A percentile compares a stretch with the other conserved stretches of the same genome.
Evolutionary conservation across 2,113 vertebrate species (phyloP).

Genomic region (Sylvietta virens): DNA sequence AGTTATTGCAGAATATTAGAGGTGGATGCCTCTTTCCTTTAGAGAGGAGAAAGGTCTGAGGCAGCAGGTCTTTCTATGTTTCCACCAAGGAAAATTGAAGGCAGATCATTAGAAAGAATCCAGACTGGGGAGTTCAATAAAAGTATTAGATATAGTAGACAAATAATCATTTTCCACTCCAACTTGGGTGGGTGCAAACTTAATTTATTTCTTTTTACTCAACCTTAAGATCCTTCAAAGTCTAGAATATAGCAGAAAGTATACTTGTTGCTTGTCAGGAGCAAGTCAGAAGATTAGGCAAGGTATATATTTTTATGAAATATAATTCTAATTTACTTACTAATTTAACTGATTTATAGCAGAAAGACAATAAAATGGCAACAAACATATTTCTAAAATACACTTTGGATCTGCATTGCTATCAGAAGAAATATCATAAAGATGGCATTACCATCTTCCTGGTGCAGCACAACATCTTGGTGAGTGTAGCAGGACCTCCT

Average conservation of each 20-base stretch:
- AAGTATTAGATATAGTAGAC: background rate
- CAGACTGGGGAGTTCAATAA: background rate
- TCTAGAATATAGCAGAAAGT: background rate
- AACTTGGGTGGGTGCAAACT: rapidly evolving
- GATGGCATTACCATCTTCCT: background rate
- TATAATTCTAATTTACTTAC: background rate
- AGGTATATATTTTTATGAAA: background rate
- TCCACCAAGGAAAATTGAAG: background rate
- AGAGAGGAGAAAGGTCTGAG: background rate
- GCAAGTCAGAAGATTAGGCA: background rate
- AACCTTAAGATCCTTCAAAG: background rate
- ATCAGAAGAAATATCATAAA: background rate
- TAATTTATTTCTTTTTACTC: background rate
- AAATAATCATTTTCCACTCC: background rate
- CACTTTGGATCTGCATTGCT: background rate
- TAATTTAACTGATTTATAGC: background rate
- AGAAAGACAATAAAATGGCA: background rate
- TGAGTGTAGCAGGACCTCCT: background rate
- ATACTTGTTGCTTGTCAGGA: background rate
- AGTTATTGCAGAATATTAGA: background rate
- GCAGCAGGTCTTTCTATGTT: background rate
- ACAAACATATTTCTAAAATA: background rate
- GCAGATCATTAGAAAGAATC: background rate
- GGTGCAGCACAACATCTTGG: background rate
- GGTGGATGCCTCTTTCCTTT: background rate